Base-by-base conservation (phyloP, 2,888 invertebrate genomes). In the Phaedon cochleariae region DNA sequence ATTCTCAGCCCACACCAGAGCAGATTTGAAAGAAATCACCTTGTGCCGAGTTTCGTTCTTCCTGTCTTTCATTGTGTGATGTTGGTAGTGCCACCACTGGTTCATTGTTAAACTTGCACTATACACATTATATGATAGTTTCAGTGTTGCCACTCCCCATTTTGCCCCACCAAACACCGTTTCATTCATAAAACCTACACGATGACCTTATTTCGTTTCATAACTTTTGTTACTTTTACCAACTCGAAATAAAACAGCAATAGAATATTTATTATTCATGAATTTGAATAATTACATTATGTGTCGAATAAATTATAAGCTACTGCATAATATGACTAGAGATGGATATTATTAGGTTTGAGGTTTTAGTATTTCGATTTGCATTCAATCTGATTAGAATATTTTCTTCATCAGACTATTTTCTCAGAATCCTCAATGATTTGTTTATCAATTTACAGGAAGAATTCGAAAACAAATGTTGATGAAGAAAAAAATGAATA, bases 141-240 rank as follows among this genome's bases (percentile, higher is more conserved):
- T 48, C 45, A 55, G 37, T 21, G 57, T 22, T 6, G 67, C 64
- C 67, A 64, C 67, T 67, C 67, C 67, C 51, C 48, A 7, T 26
- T 52, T 26, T 12, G 58, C 62, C 48, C 66, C 48, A 64, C 71
- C 72, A 70, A 70, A 67, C 65, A 65, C 67, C 61, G 58, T 67
- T 64, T 75, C 77, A 78, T 78, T 78, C 77, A 78, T 76, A 67
- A 76, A 76, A 73, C 77, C 77, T 74, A 78, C 77, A 74, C 75
- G 69, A 62, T 75, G 77, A 74, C 77, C 77, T 78, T 76, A 76
- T 72, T 75, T 73, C 52, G 68, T 60, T 65, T 64, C 64, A 63
- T 59, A 68, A 68, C 60, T 68, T 68, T 49, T 65, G 63, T 68
- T 51, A 68, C 68, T 68, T 68, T 65, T 68, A 68, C 68, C 68